A percentile compares a stretch with the other conserved stretches of the same genome.
Conservation (phyloP, 1,140 invertebrate genomes). For the Tachypleus tridentatus region DNA sequence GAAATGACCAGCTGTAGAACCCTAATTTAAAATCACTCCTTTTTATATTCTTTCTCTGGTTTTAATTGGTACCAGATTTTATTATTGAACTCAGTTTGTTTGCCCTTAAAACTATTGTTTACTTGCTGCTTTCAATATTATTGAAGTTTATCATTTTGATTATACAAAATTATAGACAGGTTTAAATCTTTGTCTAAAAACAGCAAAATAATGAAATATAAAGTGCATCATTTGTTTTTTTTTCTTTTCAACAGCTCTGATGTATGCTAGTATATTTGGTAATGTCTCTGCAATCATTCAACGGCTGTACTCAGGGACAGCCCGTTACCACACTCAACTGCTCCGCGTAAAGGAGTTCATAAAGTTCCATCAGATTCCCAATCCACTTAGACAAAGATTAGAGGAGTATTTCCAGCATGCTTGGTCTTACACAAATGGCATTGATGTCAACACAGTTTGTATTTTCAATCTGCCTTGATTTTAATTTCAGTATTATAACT, state of each 20-base stretch:
- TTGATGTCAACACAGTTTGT: conserved; percentile 83
- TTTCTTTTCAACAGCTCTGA: conserved; percentile 57
- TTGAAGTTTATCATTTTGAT: too few relatives aligned
- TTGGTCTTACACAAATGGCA: conserved; percentile 98
- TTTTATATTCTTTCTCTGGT: too few relatives aligned
- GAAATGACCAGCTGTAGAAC: too few relatives aligned
- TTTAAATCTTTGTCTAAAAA: too few relatives aligned
- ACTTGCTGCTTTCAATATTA: too few relatives aligned
- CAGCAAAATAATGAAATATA: too few relatives aligned
- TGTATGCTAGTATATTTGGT: conserved; percentile 99
- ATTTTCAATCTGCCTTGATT: not conserved
- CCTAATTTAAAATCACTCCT: too few relatives aligned
- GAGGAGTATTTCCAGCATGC: conserved; percentile 96
- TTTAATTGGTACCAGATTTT: too few relatives aligned
- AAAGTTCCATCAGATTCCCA: conserved; percentile 93
- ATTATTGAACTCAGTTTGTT: too few relatives aligned
- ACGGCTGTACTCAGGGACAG: conserved; percentile 91
- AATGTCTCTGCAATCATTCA: conserved; percentile 96
- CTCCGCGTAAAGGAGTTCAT: conserved; percentile 94
- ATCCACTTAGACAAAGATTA: conserved; percentile 70
- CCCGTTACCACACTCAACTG: conserved; percentile 95
- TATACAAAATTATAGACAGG: too few relatives aligned
- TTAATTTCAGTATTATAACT: too few relatives aligned
- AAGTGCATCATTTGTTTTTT: not conserved
- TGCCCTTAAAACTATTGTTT: too few relatives aligned